These are phyloP conservation scores for Galleria mellonella DNA, from an alignment of 1,140 invertebrate species.

Conservation along the genomic window DNA sequence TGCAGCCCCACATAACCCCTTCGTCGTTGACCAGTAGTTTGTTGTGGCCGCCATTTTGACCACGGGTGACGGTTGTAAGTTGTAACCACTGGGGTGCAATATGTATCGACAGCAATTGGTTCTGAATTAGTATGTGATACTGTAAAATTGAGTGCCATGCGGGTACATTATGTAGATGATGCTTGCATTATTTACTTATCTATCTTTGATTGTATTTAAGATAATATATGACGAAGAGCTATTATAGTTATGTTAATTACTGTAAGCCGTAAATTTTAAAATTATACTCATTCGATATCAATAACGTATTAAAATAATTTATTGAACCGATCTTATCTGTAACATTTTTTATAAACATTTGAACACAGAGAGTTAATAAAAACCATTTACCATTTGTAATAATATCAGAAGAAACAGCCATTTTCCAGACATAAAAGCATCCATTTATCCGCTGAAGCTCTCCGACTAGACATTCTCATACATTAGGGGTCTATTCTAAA, in stretches of 20 bases:
- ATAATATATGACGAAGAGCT: too few relatives aligned
- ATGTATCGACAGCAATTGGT: neutral
- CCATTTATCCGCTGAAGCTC: constrained; percentile 34
- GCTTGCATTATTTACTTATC: constrained; percentile 1
- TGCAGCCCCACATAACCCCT: constrained; percentile 40
- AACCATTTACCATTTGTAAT: constrained; percentile 14
- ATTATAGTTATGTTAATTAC: too few relatives aligned
- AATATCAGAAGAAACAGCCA: constrained; percentile 24
- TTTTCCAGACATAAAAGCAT: constrained; percentile 34
- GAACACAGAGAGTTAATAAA: constrained; percentile 6
- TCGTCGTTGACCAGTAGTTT: constrained; percentile 24
- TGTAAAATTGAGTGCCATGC: neutral
- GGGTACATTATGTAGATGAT: neutral
- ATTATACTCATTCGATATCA: too few relatives aligned
- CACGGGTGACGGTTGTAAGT: constrained; percentile 4
- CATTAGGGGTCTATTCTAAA: constrained; percentile 49
- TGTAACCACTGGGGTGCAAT: constrained; percentile 19
- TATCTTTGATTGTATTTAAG: too few relatives aligned
- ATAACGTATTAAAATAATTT: too few relatives aligned
- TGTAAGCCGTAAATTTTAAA: too few relatives aligned
- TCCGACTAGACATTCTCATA: constrained; percentile 37
- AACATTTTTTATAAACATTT: too few relatives aligned
- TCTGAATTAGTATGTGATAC: neutral
- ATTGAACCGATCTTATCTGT: too few relatives aligned
- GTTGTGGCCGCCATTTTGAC: constrained; percentile 32